Percentiles rank a stretch among this genome's conserved stretches.
phyloP scores from a whole-genome alignment of 2,797 vertebrate genomes.

The Acipenser oxyrinchus region DNA sequence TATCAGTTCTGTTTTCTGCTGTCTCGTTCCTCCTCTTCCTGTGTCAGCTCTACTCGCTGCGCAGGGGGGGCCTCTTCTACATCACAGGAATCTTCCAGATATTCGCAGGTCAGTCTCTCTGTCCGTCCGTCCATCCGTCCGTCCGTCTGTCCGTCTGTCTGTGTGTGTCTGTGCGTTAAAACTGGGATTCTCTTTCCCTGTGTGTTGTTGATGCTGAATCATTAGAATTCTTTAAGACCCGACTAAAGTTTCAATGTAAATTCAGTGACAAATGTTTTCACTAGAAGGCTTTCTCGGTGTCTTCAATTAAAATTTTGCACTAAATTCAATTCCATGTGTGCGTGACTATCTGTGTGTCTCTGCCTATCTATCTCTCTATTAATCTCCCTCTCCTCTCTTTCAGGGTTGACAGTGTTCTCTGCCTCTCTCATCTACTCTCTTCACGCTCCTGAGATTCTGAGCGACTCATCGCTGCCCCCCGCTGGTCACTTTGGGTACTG shows the following conservation, averaged over 20 bases:
- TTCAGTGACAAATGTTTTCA: background rate
- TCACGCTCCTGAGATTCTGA: constrained; percentile 64
- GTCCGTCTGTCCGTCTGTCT: background rate
- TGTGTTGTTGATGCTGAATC: too few relatives aligned
- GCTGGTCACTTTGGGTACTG: constrained; percentile 73
- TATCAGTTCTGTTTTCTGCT: constrained; percentile 30
- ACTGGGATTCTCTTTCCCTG: too few relatives aligned
- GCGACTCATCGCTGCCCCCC: constrained; percentile 34
- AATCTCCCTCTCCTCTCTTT: background rate
- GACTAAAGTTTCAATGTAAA: background rate
- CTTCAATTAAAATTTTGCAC: background rate
- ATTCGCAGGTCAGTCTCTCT: constrained; percentile 60
- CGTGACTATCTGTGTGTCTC: background rate
- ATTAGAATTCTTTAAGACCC: background rate
- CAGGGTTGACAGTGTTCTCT: constrained; percentile 67
- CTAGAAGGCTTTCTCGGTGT: background rate
- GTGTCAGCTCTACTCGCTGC: constrained; percentile 57
- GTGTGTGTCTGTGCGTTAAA: too few relatives aligned
- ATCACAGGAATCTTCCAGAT: constrained; percentile 76
- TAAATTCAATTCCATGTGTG: background rate
- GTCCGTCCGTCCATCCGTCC: background rate
- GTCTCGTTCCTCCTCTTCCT: constrained; percentile 43
- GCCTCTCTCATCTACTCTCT: constrained; percentile 76
- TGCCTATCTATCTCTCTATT: background rate
- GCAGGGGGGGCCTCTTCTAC: constrained; percentile 75